Percentiles rank a stretch among this genome's conserved stretches.
phyloP scores from a whole-genome alignment of 2,113 vertebrate species.

The Ploceus nigricollis region DNA sequence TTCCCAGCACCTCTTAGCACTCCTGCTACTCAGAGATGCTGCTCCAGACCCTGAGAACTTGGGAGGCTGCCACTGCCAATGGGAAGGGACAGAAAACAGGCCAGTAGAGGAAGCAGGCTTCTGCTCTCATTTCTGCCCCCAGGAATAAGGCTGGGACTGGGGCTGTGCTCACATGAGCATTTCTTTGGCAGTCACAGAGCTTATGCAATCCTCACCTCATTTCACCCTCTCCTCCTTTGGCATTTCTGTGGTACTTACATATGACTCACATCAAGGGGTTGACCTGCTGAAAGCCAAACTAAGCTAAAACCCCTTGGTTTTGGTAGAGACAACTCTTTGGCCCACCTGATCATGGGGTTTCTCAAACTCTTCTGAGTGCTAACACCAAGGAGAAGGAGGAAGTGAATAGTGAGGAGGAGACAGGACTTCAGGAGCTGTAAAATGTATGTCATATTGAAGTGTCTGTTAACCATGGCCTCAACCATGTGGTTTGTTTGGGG shows the following conservation, averaged over 20 bases:
- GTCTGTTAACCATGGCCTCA: not conserved
- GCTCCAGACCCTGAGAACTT: not conserved
- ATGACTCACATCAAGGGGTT: slow-evolving; percentile 12
- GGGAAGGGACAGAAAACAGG: not conserved
- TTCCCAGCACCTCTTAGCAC: not conserved
- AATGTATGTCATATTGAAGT: not conserved
- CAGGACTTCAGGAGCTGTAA: not conserved
- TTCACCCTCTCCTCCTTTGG: slow-evolving; percentile 52
- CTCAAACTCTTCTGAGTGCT: not conserved
- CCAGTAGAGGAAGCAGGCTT: not conserved
- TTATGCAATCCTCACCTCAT: slow-evolving; percentile 62
- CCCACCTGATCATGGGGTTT: not conserved
- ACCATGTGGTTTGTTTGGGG: not conserved
- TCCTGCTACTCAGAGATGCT: not conserved
- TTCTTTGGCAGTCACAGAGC: slow-evolving; percentile 33
- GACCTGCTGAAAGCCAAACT: not conserved
- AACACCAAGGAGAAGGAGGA: not conserved
- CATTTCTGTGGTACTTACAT: slow-evolving; percentile 4
- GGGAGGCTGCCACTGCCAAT: not conserved
- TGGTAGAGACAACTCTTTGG: not conserved
- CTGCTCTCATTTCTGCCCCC: not conserved
- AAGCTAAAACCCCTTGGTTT: not conserved
- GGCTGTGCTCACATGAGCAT: not conserved
- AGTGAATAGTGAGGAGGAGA: not conserved
- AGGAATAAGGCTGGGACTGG: not conserved